Percentiles rank a stretch among this genome's conserved stretches.
phyloP scores from a whole-genome alignment of 2,113 vertebrate genomes.

The Oenanthe melanoleuca region DNA sequence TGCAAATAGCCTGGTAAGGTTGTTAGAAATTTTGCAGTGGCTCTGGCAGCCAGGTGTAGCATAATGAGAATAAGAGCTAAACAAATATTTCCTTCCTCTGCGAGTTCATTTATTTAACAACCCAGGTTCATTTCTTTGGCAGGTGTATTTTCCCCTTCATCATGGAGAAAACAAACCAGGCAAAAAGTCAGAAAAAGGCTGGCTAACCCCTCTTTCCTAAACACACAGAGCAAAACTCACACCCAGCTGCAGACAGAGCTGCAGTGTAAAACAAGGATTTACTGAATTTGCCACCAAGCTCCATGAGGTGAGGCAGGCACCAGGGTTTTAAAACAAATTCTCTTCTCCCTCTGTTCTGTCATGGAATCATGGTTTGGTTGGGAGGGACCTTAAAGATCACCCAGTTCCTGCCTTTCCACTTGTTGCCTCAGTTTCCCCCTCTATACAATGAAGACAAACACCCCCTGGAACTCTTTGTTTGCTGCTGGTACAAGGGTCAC shows the following conservation, averaged over 20 bases:
- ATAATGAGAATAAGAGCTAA: constrained; percentile 54
- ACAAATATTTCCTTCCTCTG: constrained; percentile 58
- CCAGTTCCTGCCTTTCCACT: neutral
- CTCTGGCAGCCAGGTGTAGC: constrained; percentile 57
- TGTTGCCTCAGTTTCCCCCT: neutral
- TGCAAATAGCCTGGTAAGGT: constrained; percentile 71
- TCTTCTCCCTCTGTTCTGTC: neutral
- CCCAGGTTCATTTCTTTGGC: constrained; percentile 45
- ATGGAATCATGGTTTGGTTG: neutral
- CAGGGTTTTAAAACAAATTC: neutral
- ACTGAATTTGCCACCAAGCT: neutral
- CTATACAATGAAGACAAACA: neutral
- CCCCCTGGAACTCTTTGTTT: neutral
- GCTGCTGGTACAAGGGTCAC: neutral
- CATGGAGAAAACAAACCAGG: neutral
- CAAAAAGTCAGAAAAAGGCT: neutral
- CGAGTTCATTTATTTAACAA: constrained; percentile 21
- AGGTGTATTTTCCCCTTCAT: constrained; percentile 22
- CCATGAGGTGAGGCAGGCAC: neutral
- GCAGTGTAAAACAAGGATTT: neutral
- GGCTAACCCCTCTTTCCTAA: neutral
- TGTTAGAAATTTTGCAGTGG: constrained; percentile 54
- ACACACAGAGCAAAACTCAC: neutral
- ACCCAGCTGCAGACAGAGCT: neutral
- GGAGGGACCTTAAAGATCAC: neutral